Percentiles rank a stretch among this genome's conserved stretches.
phyloP scores from a whole-genome alignment of 2,113 vertebrate species.

The Seriola aureovittata region DNA sequence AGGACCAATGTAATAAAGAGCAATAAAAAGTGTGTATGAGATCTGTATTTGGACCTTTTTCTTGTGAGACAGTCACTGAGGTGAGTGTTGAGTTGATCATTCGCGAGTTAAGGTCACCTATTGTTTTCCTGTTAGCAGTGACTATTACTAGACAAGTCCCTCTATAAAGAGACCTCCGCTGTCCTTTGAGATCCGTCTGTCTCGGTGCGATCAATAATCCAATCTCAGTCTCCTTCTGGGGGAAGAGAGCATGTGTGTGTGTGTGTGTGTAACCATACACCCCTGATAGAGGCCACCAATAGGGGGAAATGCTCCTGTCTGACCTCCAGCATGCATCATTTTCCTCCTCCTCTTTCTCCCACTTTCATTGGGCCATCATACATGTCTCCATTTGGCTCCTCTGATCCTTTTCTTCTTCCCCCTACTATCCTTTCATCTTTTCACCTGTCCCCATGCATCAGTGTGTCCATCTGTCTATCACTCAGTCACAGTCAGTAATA shows the following conservation, averaged over 20 bases:
- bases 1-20: not conserved
- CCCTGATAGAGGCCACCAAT: slow-evolving; percentile 58
- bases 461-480: slow-evolving; percentile 68
- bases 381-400: slow-evolving; percentile 50
- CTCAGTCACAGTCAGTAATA: slow-evolving; percentile 56
- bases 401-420: slow-evolving; percentile 50
- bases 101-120: slow-evolving; percentile 62
- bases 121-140: slow-evolving; percentile 70
- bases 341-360: slow-evolving; percentile 49
- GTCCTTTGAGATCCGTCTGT: slow-evolving; percentile 68
- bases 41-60: not conserved
- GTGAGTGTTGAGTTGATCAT: slow-evolving; percentile 37
- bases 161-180: slow-evolving; percentile 60
- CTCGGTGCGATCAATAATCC: slow-evolving; percentile 76
- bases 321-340: slow-evolving; percentile 74
- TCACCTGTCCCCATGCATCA: slow-evolving; percentile 73
- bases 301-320: slow-evolving; percentile 69
- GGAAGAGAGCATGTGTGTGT: slow-evolving; percentile 23
- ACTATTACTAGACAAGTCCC: slow-evolving; percentile 55
- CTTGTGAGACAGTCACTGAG: slow-evolving; percentile 7
- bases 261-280: slow-evolving; percentile 68
- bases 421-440: slow-evolving; percentile 57
- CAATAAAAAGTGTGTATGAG: not conserved
- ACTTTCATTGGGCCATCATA: slow-evolving; percentile 47
- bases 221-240: slow-evolving; percentile 67